These are phyloP conservation scores for Sarcophaga caerulescens DNA, from an alignment of 2,888 invertebrate species.

Conservation along the genomic window DNA sequence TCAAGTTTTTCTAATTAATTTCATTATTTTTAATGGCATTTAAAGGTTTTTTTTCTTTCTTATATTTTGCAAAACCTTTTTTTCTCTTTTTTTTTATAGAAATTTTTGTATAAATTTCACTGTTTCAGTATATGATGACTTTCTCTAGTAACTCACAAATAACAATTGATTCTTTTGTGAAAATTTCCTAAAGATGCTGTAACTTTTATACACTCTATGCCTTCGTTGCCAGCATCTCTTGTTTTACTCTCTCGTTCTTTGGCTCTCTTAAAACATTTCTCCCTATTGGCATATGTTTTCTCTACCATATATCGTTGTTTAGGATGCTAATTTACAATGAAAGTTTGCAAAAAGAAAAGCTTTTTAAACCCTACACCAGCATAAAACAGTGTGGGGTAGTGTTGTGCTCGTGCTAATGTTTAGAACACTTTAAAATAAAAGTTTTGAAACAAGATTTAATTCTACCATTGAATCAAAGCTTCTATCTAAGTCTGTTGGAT, in stretches of 20 bases:
- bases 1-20: not conserved
- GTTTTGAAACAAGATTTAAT: no score
- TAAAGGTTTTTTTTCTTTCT: slow-evolving; percentile 15
- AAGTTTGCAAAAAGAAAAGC: no score
- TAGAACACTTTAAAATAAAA: no score
- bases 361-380: no score
- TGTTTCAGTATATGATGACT: slow-evolving; percentile 51
- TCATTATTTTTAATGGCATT: not conserved
- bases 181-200: slow-evolving; percentile 67
- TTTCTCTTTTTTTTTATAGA: slow-evolving; percentile 24
- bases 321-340: slow-evolving; percentile 7
- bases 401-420: no score
- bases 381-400: no score
- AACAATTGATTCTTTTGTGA: slow-evolving; percentile 66
- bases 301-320: not conserved
- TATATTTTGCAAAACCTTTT: slow-evolving; percentile 36
- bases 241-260: not conserved
- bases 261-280: not conserved
- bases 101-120: slow-evolving; percentile 44
- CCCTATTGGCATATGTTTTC: not conserved
- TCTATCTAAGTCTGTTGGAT: no score
- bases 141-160: slow-evolving; percentile 66
- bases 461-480: no score
- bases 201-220: slow-evolving; percentile 53
- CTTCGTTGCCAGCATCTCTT: not conserved